Conservation (phyloP, 2,113 vertebrate genomes). For the Gambusia affinis region DNA sequence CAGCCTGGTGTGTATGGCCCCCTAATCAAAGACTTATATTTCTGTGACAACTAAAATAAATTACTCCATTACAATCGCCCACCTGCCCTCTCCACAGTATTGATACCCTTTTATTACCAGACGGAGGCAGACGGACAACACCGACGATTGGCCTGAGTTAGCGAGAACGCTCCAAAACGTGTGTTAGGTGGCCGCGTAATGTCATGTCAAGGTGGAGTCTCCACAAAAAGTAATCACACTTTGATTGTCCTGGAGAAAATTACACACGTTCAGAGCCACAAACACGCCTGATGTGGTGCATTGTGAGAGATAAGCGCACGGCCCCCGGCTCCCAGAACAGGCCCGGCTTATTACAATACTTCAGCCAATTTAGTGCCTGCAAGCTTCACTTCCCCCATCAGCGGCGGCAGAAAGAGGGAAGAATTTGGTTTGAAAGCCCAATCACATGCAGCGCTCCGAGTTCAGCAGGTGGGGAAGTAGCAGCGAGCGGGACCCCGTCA, state of each 20-base stretch:
- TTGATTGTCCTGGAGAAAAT: conserved; percentile 37
- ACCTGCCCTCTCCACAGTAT: conserved; percentile 73
- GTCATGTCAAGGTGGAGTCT: conserved; percentile 35
- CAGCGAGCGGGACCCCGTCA: conserved; percentile 77
- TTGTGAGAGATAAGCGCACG: conserved; percentile 4
- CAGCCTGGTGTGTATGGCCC: conserved; percentile 65
- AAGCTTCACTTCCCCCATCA: conserved; percentile 62
- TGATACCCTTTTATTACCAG: conserved; percentile 67
- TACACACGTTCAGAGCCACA: conserved; percentile 14
- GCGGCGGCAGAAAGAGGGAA: conserved; percentile 59
- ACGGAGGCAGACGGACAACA: conserved; percentile 64
- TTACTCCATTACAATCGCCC: conserved; percentile 77
- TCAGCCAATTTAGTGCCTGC: conserved; percentile 60
- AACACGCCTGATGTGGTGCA: conserved; percentile 36
- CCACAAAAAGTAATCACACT: conserved; percentile 45
- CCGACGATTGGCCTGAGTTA: conserved; percentile 41
- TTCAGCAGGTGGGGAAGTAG: conserved; percentile 78
- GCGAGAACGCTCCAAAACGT: conserved; percentile 32
- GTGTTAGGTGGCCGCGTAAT: conserved; percentile 13
- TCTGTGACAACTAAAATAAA: conserved; percentile 81
- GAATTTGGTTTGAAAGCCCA: conserved; percentile 78
- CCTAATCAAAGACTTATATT: conserved; percentile 78
- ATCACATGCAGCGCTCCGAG: conserved; percentile 72
- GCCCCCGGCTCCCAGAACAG: conserved; percentile 36
- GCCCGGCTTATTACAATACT: conserved; percentile 61